Evolutionary conservation across 1,140 invertebrate species (phyloP).

Genomic region (Drosophila tropicalis): DNA sequence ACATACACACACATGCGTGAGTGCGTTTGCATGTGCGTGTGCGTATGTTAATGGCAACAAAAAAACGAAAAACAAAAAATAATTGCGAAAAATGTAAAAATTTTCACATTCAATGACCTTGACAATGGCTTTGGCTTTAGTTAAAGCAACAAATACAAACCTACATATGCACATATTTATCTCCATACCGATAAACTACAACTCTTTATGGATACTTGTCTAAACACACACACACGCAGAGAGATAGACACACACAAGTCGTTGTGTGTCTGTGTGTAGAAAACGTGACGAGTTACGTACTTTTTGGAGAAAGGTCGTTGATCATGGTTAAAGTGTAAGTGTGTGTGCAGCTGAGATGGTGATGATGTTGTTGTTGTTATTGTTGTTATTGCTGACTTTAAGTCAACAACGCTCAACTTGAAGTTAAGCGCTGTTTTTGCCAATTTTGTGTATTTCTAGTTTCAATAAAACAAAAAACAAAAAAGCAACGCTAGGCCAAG

Average conservation of each 20-base stretch:
- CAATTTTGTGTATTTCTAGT: conserved; percentile 21
- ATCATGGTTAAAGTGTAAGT: conserved; percentile 15
- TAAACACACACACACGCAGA: not conserved
- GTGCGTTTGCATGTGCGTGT: conserved; percentile 7
- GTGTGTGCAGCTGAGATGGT: conserved; percentile 6
- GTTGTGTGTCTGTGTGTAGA: conserved; percentile 24
- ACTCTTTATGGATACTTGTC: conserved; percentile 21
- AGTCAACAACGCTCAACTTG: conserved; percentile 9
- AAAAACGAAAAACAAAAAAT: conserved; percentile 9
- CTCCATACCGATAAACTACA: conserved; percentile 13
- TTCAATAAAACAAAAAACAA: conserved; percentile 7
- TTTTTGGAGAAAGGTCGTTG: conserved; percentile 24
- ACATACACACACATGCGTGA: not conserved
- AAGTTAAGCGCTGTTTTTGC: conserved; percentile 15
- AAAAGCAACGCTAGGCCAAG: conserved; percentile 8
- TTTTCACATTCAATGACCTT: conserved; percentile 23
- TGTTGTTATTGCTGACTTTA: not conserved
- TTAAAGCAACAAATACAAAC: conserved; percentile 6
- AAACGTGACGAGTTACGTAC: conserved; percentile 72
- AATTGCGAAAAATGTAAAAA: conserved; percentile 24
- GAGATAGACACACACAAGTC: too few relatives aligned
- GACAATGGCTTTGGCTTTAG: conserved; percentile 20
- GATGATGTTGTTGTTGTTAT: not conserved
- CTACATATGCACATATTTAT: conserved; percentile 1
- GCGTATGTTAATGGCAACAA: conserved; percentile 13